Evolutionary conservation across 2,113 vertebrate genomes (phyloP).

Genomic region (Centropristis striata): DNA sequence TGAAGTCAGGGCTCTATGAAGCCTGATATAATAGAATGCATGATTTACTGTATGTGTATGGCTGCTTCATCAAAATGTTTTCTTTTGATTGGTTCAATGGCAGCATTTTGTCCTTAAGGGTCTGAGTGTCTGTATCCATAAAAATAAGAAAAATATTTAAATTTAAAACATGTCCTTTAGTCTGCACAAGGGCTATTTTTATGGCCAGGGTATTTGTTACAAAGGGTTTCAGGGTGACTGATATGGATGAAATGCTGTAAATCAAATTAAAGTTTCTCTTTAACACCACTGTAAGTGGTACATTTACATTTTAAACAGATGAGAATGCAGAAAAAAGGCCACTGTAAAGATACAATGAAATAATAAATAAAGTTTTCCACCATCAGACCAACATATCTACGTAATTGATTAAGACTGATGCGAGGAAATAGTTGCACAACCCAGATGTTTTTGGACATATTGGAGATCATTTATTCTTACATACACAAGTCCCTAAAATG

Average conservation of each 20-base stretch:
- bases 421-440: background rate
- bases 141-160: too few relatives aligned
- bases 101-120: too few relatives aligned
- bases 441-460: background rate
- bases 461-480: background rate
- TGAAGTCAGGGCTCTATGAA: too few relatives aligned
- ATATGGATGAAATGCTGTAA: constrained; percentile 12
- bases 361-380: background rate
- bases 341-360: constrained; percentile 38
- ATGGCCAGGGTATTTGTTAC: too few relatives aligned
- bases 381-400: background rate
- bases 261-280: constrained; percentile 1
- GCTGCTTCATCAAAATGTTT: too few relatives aligned
- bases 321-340: constrained; percentile 20
- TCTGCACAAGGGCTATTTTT: too few relatives aligned
- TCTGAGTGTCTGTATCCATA: too few relatives aligned
- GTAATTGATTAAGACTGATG: background rate
- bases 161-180: too few relatives aligned
- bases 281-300: background rate
- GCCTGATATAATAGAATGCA: too few relatives aligned
- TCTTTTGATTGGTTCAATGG: too few relatives aligned
- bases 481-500: background rate
- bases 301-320: constrained; percentile 19
- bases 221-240: background rate
- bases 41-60: too few relatives aligned